Conservation (phyloP, 2,888 invertebrate genomes). For the Pollenia angustigena region DNA sequence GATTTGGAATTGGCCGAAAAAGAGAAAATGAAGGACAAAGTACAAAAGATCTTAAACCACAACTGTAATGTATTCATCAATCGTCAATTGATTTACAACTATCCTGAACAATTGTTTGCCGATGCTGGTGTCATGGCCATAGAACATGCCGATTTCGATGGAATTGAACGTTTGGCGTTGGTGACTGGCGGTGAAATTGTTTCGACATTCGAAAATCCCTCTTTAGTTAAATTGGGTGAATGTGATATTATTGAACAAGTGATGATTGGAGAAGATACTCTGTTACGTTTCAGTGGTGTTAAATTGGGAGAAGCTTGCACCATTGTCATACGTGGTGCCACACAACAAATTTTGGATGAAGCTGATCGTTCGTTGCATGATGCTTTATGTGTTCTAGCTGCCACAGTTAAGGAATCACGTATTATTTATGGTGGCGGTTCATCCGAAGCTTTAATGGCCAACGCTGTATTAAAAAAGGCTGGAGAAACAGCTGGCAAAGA, state of each 20-base stretch:
- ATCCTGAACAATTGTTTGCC: conserved; percentile 99
- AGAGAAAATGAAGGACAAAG: conserved; percentile 99
- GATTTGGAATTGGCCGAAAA: conserved; percentile 99
- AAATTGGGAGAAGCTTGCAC: conserved; percentile 98
- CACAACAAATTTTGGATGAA: conserved; percentile 99
- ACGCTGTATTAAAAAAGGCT: conserved; percentile 93
- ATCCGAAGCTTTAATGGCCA: conserved; percentile 98
- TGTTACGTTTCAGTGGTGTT: conserved; percentile 97
- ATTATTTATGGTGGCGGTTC: conserved; percentile 97
- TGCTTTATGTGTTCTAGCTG: conserved; percentile 97
- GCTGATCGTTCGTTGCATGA: conserved; percentile 99
- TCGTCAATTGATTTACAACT: conserved; percentile 99
- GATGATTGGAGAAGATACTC: conserved; percentile 98
- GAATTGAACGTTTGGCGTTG: conserved; percentile 97
- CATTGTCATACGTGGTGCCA: conserved; percentile 98
- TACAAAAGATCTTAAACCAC: conserved; percentile 96
- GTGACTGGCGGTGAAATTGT: conserved; percentile 99
- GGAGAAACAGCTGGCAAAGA: conserved; percentile 97
- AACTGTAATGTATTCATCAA: conserved; percentile 99
- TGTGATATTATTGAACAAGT: conserved; percentile 97
- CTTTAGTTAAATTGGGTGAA: conserved; percentile 94
- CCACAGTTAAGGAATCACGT: conserved; percentile 96
- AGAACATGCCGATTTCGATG: conserved; percentile 99
- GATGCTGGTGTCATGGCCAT: conserved; percentile 99
- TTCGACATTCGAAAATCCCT: conserved; percentile 98